These are phyloP conservation scores for Drosophila albomicans DNA, from an alignment of 1,140 invertebrate genomes.

Conservation along the genomic window DNA sequence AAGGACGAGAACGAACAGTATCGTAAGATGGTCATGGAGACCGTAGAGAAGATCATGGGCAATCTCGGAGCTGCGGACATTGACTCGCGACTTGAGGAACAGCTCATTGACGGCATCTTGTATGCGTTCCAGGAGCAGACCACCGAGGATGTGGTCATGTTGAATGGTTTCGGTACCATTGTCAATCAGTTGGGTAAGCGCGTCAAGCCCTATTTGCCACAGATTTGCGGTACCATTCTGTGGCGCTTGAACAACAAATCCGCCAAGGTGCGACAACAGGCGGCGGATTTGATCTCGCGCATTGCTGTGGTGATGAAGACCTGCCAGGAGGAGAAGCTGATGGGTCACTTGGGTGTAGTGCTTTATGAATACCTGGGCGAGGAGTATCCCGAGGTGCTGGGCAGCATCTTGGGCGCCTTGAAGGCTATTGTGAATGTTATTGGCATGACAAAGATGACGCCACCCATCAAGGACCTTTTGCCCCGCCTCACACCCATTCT, in stretches of 20 bases:
- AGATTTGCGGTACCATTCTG: conserved; percentile 99
- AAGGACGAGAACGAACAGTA: conserved; percentile 99
- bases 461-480: conserved; percentile 99
- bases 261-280: conserved; percentile 99
- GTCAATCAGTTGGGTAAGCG: conserved; percentile 98
- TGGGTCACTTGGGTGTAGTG: conserved; percentile 99
- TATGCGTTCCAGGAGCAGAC: conserved; percentile 99
- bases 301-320: conserved; percentile 99
- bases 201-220: conserved; percentile 99
- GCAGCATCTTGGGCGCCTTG: conserved; percentile 98
- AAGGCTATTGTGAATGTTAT: conserved; percentile 99
- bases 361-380: conserved; percentile 99
- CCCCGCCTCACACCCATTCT: conserved; percentile 98
- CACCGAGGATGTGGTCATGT: conserved; percentile 99
- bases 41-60: conserved; percentile 99
- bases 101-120: conserved; percentile 99
- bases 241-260: conserved; percentile 99
- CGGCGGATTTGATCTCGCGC: conserved; percentile 98
- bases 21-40: conserved; percentile 99
- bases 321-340: conserved; percentile 99
- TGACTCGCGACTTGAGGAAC: conserved; percentile 98
- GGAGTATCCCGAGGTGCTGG: conserved; percentile 99
- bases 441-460: conserved; percentile 99
- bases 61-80: conserved; percentile 99
- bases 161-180: conserved; percentile 99